These are phyloP conservation scores for Motacilla tschutschensis DNA, from an alignment of 2,113 vertebrate species.

Conservation along the genomic window DNA sequence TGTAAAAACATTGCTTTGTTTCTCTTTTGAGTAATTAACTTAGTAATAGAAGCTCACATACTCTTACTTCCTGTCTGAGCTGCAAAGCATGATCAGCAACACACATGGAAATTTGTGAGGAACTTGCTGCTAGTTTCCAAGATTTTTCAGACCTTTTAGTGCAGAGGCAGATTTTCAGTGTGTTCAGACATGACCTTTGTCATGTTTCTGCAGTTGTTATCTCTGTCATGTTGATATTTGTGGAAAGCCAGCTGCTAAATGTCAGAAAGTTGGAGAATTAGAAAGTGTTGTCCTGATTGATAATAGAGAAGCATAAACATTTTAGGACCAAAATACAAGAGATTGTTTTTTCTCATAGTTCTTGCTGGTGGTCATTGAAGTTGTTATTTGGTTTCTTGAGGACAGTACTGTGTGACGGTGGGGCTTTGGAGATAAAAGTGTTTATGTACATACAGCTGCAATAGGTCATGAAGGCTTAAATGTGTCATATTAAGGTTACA, in stretches of 20 bases:
- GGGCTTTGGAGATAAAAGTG: background rate
- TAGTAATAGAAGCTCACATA: background rate
- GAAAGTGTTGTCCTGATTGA: background rate
- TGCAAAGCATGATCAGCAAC: background rate
- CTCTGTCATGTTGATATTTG: background rate
- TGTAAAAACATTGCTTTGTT: background rate
- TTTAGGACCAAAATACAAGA: background rate
- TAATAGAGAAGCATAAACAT: background rate
- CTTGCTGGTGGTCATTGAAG: background rate
- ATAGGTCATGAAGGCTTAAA: background rate
- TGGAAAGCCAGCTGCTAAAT: background rate
- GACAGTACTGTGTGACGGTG: background rate
- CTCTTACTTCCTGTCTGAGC: background rate
- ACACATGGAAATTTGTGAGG: background rate
- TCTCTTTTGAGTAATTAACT: background rate
- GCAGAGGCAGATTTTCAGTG: background rate
- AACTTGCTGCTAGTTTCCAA: background rate
- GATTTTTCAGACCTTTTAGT: background rate
- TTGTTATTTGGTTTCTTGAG: background rate
- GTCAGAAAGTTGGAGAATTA: background rate
- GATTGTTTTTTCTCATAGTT: background rate
- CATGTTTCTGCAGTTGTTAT: background rate
- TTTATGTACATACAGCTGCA: background rate
- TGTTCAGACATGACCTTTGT: background rate
- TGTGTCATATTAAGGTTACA: background rate